A percentile compares a stretch with the other conserved stretches of the same genome.
Conservation (phyloP, 2,113 vertebrate species). For the Indicator indicator region DNA sequence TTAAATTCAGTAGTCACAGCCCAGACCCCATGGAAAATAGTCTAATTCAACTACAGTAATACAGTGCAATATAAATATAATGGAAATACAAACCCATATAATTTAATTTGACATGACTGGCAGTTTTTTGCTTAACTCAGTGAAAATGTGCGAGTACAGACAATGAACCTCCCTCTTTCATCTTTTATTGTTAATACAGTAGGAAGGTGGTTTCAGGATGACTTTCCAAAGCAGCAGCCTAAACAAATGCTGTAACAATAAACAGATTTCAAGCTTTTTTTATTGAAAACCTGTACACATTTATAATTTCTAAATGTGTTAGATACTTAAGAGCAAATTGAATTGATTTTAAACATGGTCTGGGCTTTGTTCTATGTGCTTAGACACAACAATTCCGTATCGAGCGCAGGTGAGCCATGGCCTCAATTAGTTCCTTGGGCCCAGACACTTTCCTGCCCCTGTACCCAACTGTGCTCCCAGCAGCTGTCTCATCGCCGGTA, state of each 20-base stretch:
- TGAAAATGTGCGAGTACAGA: background rate
- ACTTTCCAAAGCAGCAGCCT: background rate
- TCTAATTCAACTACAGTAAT: constrained; percentile 50
- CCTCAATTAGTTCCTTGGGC: background rate
- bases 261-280: background rate
- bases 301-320: background rate
- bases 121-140: background rate
- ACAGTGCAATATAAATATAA: constrained; percentile 51
- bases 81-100: constrained; percentile 56
- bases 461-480: background rate
- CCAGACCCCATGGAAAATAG: constrained; percentile 48
- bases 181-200: background rate
- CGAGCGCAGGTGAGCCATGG: fast-evolving
- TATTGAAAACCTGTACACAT: background rate
- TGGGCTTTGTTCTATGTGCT: fast-evolving
- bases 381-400: fast-evolving
- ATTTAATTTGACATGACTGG: constrained; percentile 56
- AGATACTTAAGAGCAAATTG: background rate
- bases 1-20: constrained; percentile 48
- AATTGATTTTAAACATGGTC: background rate
- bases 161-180: background rate
- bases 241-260: background rate
- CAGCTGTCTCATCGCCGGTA: fast-evolving
- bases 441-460: no score
- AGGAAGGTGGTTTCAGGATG: background rate